These are phyloP conservation scores for Eupithecia subumbrata DNA, from an alignment of 2,888 invertebrate species.

Conservation along the genomic window DNA sequence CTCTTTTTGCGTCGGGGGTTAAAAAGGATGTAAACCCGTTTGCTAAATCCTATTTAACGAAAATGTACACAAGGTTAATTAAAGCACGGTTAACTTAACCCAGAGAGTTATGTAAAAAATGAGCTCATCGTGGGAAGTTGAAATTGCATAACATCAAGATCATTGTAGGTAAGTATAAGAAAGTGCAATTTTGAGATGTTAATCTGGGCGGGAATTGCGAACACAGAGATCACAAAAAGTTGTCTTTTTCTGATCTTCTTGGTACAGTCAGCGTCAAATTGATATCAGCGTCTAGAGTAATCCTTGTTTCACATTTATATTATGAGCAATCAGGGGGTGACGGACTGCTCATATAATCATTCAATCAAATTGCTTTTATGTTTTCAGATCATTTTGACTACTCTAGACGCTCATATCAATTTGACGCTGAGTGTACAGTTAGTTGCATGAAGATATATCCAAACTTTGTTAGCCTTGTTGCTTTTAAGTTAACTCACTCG, in stretches of 20 bases:
- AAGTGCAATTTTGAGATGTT: conserved; percentile 33
- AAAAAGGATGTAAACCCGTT: too few relatives aligned
- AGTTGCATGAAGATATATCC: neutral
- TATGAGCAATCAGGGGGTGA: too few relatives aligned
- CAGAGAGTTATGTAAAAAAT: conserved; percentile 29
- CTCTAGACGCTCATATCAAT: too few relatives aligned
- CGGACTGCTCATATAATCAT: too few relatives aligned
- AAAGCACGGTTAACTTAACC: conserved; percentile 29
- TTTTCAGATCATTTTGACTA: too few relatives aligned
- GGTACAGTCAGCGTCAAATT: too few relatives aligned
- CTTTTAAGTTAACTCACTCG: neutral
- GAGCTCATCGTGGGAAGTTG: conserved; percentile 39
- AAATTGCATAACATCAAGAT: conserved; percentile 41
- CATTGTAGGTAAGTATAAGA: conserved; percentile 31
- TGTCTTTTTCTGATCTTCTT: conserved; percentile 12
- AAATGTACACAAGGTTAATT: conserved; percentile 22
- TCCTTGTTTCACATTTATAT: too few relatives aligned
- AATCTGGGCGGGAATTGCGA: conserved; percentile 21
- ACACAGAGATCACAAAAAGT: conserved; percentile 11
- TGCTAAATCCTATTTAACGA: too few relatives aligned
- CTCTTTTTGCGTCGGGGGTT: too few relatives aligned
- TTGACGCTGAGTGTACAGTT: too few relatives aligned
- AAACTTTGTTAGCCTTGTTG: neutral
- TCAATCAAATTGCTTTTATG: too few relatives aligned
- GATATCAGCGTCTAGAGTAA: too few relatives aligned